Percentiles rank a stretch among this genome's conserved stretches.
Conservation (phyloP, 2,797 vertebrate species). For the Sebastolobus altivelis region DNA sequence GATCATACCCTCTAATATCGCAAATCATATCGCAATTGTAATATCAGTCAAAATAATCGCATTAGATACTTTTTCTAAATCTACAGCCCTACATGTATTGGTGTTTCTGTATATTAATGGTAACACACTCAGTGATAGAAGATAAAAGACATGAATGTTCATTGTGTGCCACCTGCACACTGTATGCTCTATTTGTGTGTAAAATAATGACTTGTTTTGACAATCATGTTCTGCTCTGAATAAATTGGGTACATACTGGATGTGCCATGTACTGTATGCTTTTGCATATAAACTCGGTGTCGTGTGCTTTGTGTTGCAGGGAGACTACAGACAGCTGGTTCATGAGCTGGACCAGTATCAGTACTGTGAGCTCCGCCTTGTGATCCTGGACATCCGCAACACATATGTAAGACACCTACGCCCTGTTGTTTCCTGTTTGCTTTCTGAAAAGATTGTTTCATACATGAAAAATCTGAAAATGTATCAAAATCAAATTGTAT, state of each 20-base stretch:
- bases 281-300: conserved; percentile 5
- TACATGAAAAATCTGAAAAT: background rate
- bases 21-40: no score
- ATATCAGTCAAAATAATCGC: no score
- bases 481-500: background rate
- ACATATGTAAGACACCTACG: conserved; percentile 84
- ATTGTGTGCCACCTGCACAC: background rate
- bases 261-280: background rate
- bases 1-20: no score
- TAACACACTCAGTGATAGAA: background rate
- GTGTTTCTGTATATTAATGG: background rate
- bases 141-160: background rate
- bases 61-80: no score
- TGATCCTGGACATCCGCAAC: conserved; percentile 90
- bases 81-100: background rate
- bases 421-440: background rate
- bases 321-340: conserved; percentile 92
- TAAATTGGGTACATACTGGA: background rate
- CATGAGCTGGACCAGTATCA: conserved; percentile 91
- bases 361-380: conserved; percentile 89
- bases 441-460: background rate
- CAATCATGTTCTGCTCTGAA: background rate
- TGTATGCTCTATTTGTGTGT: background rate
- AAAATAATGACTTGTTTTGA: background rate
- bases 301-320: conserved; percentile 75